Conservation (phyloP, 1,140 invertebrate species). For the roundworm (Caenorhabditis elegans) region DNA sequence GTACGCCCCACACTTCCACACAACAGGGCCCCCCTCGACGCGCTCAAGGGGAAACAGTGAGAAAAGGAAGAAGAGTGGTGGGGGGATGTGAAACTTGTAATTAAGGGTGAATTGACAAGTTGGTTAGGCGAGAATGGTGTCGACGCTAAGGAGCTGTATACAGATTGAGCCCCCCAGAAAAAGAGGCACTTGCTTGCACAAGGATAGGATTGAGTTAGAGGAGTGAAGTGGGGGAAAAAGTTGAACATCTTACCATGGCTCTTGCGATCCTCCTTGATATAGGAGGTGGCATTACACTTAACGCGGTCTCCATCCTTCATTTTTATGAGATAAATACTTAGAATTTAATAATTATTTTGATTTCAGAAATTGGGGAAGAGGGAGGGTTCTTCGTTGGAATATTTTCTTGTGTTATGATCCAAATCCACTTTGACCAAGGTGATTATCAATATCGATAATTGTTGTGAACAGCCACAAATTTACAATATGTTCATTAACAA, state of each 20-base stretch:
- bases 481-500: constrained; percentile 9
- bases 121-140: constrained; percentile 29
- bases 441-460: background rate
- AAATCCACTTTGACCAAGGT: too few relatives aligned
- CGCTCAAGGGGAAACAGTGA: constrained; percentile 31
- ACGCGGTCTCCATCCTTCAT: constrained; percentile 26
- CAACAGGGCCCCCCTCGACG: background rate
- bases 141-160: background rate
- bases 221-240: constrained; percentile 3
- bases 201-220: background rate
- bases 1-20: background rate
- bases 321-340: background rate
- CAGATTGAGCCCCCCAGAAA: background rate
- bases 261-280: constrained; percentile 37
- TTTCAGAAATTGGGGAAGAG: too few relatives aligned
- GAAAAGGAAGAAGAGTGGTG: background rate
- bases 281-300: constrained; percentile 38
- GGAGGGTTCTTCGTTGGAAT: too few relatives aligned
- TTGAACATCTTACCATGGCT: constrained; percentile 36
- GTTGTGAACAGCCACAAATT: too few relatives aligned
- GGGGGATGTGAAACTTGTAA: background rate
- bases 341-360: background rate
- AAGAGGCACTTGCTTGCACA: background rate
- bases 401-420: too few relatives aligned
- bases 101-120: constrained; percentile 17